A percentile compares a stretch with the other conserved stretches of the same genome.
Evolutionary conservation across 2,888 invertebrate genomes (phyloP).

Genomic region (Tipula confusa): DNA sequence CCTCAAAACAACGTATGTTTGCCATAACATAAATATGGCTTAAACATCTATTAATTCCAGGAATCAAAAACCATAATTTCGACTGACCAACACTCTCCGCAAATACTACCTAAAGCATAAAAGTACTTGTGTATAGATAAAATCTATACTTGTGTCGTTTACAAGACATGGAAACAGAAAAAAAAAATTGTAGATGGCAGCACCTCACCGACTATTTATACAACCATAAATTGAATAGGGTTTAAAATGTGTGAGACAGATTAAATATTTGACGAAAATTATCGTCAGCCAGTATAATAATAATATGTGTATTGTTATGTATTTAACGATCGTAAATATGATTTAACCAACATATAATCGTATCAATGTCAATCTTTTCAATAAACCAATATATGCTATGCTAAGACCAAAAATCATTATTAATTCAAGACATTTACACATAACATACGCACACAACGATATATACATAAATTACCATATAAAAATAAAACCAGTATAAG

Average conservation of each 20-base stretch:
- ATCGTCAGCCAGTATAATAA: not conserved
- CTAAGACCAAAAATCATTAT: not conserved
- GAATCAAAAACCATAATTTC: no score
- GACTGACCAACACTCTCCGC: no score
- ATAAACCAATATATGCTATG: not conserved
- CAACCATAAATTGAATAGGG: not conserved
- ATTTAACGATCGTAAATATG: not conserved
- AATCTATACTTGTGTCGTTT: no score
- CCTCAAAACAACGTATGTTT: no score
- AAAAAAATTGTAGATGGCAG: not conserved
- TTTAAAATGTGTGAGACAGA: no score
- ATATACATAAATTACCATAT: not conserved
- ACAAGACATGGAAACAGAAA: no score
- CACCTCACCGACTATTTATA: not conserved
- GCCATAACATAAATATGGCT: no score
- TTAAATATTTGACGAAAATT: no score
- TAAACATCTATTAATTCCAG: no score
- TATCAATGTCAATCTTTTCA: not conserved
- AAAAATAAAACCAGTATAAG: not conserved
- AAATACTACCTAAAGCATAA: no score
- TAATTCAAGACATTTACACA: not conserved
- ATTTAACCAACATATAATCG: not conserved
- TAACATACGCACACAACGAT: not conserved
- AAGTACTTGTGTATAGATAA: no score
- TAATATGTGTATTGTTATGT: not conserved